Percentiles rank a stretch among this genome's conserved stretches.
phyloP scores from a whole-genome alignment of 2,113 vertebrate genomes.

The Todiramphus saurophagus region DNA sequence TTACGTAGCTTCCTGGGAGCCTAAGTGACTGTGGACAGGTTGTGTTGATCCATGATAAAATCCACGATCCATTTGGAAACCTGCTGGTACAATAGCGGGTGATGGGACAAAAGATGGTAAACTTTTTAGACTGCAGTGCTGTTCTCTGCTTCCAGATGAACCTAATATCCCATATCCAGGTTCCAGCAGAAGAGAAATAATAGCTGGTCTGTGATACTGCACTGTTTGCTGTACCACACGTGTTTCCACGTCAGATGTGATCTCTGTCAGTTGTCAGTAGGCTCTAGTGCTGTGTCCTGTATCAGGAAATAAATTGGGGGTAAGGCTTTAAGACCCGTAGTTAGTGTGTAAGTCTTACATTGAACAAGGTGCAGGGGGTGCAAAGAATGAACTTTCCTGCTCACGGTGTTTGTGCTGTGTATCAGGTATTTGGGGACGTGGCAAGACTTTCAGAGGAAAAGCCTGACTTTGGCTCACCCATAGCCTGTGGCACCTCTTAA shows the following conservation, averaged over 20 bases:
- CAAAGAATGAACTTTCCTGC: neutral
- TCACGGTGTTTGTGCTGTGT: neutral
- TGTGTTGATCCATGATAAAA: neutral
- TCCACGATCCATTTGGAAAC: neutral
- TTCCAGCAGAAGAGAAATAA: neutral
- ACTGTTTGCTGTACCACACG: neutral
- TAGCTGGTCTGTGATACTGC: neutral
- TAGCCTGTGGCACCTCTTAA: slow-evolving; percentile 12
- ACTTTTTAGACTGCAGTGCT: neutral
- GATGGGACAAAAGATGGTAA: neutral
- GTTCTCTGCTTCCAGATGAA: neutral
- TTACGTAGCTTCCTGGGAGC: neutral
- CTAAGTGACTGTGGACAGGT: neutral
- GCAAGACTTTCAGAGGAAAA: neutral
- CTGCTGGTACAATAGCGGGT: too few species aligned
- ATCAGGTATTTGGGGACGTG: neutral
- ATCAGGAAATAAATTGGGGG: neutral
- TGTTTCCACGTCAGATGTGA: neutral
- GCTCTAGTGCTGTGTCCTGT: neutral
- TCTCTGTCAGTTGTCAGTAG: neutral
- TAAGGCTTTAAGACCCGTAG: neutral
- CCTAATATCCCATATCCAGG: neutral
- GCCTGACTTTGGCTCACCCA: neutral
- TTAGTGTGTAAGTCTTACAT: neutral
- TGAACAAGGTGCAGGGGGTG: neutral